These are phyloP conservation scores for Spodoptera littoralis DNA, from an alignment of 2,888 invertebrate species.

Conservation along the genomic window DNA sequence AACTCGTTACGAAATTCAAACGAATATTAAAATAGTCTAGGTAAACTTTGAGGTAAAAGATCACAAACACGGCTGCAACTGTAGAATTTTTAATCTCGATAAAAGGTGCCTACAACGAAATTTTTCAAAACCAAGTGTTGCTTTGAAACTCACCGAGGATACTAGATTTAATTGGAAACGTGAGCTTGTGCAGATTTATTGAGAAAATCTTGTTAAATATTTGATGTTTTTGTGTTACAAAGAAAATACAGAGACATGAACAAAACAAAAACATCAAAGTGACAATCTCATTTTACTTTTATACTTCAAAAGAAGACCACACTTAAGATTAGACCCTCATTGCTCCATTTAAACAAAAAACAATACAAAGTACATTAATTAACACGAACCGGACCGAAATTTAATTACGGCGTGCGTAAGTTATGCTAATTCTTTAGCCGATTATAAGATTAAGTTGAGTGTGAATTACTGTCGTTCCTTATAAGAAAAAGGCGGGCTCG, in stretches of 20 bases:
- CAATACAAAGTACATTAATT: conserved; percentile 62
- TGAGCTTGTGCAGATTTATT: conserved; percentile 32
- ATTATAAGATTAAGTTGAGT: conserved; percentile 78
- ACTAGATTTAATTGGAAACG: conserved; percentile 59
- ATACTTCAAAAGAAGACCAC: conserved; percentile 29
- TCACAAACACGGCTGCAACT: conserved; percentile 24
- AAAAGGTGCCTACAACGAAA: conserved; percentile 50
- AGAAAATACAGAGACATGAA: conserved; percentile 16
- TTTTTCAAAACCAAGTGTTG: conserved; percentile 46
- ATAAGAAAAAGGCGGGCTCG: conserved; percentile 73
- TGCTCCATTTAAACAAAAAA: conserved; percentile 48
- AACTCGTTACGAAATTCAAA: conserved; percentile 32
- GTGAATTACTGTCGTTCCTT: conserved; percentile 70
- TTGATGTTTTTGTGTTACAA: conserved; percentile 12
- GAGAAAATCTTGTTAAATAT: conserved; percentile 7
- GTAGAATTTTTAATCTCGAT: conserved; percentile 63
- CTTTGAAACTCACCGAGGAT: conserved; percentile 33
- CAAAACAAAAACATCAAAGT: conserved; percentile 4
- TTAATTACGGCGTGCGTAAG: conserved; percentile 62
- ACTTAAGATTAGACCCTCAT: conserved; percentile 26
- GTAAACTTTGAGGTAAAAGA: conserved; percentile 33
- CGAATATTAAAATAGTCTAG: conserved; percentile 47
- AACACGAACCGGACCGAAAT: conserved; percentile 55
- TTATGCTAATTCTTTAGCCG: conserved; percentile 72
- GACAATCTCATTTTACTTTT: conserved; percentile 19